A percentile compares a stretch with the other conserved stretches of the same genome.
phyloP scores from a whole-genome alignment of 2,888 invertebrate species.

The Drosophila anomelani region DNA sequence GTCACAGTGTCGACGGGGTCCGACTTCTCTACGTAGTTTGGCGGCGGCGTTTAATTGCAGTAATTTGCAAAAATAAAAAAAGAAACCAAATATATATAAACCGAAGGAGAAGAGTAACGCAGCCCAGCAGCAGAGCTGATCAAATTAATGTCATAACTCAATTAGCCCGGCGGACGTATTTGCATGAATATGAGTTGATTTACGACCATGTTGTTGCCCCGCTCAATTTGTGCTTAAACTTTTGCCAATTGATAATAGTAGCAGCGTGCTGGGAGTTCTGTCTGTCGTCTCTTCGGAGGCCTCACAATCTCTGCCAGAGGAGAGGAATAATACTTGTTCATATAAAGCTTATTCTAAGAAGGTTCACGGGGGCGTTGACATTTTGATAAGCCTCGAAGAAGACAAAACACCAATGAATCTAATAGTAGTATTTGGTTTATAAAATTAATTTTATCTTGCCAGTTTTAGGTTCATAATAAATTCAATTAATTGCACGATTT shows the following conservation, averaged over 20 bases:
- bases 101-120: slow-evolving; percentile 21
- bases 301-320: background rate
- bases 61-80: slow-evolving; percentile 58
- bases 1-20: slow-evolving; percentile 55
- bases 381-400: slow-evolving; percentile 15
- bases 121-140: slow-evolving; percentile 47
- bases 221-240: slow-evolving; percentile 51
- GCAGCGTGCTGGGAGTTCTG: slow-evolving; percentile 27
- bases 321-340: background rate
- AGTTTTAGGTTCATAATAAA: background rate
- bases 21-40: slow-evolving; percentile 37
- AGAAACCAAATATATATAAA: background rate
- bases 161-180: slow-evolving; percentile 62
- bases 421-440: background rate
- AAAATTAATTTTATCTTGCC: background rate
- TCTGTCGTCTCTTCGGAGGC: slow-evolving; percentile 12
- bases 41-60: slow-evolving; percentile 66
- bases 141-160: slow-evolving; percentile 77
- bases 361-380: slow-evolving; percentile 32
- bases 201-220: slow-evolving; percentile 32
- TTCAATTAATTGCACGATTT: background rate
- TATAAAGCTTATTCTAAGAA: background rate
- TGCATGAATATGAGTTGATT: slow-evolving; percentile 39
- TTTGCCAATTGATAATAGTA: slow-evolving; percentile 49
- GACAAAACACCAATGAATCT: background rate